A percentile compares a stretch with the other conserved stretches of the same genome.
Evolutionary conservation across 2,797 vertebrate species (phyloP).

Genomic region (Eleutherodactylus coqui): DNA sequence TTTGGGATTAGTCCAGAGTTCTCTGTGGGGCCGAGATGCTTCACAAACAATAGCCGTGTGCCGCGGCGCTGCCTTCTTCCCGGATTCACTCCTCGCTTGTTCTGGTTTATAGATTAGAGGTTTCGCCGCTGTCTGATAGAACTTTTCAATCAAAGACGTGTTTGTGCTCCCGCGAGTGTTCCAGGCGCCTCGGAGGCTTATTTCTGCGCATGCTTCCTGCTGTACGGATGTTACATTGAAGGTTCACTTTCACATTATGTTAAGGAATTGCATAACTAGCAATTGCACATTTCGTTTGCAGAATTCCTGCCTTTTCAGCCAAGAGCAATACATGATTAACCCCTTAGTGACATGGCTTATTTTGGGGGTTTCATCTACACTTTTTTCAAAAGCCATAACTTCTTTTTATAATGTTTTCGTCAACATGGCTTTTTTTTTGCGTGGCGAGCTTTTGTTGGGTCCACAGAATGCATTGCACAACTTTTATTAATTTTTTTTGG

Average conservation of each 20-base stretch:
- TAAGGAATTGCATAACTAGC: background rate
- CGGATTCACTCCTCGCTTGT: background rate
- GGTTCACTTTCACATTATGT: background rate
- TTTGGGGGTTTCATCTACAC: too few species aligned
- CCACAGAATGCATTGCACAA: too few species aligned
- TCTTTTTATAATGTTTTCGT: too few species aligned
- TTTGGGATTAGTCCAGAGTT: slow-evolving; percentile 15
- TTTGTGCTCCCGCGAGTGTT: background rate
- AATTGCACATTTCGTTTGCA: too few species aligned
- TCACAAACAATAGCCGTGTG: background rate
- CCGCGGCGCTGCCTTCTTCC: background rate
- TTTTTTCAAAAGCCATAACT: too few species aligned
- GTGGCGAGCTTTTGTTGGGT: too few species aligned
- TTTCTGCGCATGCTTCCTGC: background rate
- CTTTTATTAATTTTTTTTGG: too few species aligned
- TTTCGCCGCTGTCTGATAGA: background rate
- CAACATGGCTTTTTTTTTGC: too few species aligned
- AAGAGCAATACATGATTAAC: too few species aligned
- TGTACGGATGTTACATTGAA: background rate
- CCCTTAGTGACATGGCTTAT: too few species aligned
- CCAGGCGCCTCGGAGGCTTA: background rate
- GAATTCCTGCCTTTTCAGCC: too few species aligned
- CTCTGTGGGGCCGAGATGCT: background rate
- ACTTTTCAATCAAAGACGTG: background rate
- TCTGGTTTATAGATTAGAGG: background rate